phyloP scores from a whole-genome alignment of 53 echinoderm and acorn worm genomes.

The Luidia sarsii region DNA sequence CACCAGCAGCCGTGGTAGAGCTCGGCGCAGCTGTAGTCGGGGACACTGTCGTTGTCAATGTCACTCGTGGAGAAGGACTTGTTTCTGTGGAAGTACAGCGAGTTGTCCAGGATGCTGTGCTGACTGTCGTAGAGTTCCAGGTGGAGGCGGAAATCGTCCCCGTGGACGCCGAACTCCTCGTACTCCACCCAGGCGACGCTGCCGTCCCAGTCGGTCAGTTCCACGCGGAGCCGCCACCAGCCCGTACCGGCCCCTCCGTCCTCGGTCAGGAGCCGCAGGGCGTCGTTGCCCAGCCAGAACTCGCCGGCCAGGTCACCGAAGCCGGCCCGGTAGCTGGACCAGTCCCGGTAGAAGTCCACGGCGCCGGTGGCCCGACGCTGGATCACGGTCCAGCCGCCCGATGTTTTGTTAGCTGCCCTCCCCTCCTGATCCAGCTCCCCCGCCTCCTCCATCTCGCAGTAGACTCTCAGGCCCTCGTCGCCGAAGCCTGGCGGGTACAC shows the following conservation, averaged over 20 bases:
- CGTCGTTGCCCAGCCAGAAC: conserved; percentile 25
- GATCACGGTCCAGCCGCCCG: conserved; percentile 33
- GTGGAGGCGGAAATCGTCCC: neutral
- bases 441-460: conserved; percentile 17
- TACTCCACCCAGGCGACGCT: neutral
- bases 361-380: conserved; percentile 9
- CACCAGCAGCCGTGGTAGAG: neutral
- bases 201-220: conserved; percentile 5
- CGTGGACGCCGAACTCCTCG: conserved; percentile 1
- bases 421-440: no score
- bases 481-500: neutral
- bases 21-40: neutral
- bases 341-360: conserved; percentile 10
- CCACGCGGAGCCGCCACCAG: conserved; percentile 3
- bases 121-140: neutral
- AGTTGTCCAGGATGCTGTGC: no score
- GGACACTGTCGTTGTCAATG: neutral
- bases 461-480: neutral
- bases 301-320: conserved; percentile 23
- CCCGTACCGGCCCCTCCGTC: no score
- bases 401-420: no score
- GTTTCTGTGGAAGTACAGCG: no score
- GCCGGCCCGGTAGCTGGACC: conserved; percentile 22
- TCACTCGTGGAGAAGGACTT: conserved; percentile 27
- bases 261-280: neutral